Base-by-base conservation (phyloP, 2,113 vertebrate genomes). In the Cynocephalus volans region DNA sequence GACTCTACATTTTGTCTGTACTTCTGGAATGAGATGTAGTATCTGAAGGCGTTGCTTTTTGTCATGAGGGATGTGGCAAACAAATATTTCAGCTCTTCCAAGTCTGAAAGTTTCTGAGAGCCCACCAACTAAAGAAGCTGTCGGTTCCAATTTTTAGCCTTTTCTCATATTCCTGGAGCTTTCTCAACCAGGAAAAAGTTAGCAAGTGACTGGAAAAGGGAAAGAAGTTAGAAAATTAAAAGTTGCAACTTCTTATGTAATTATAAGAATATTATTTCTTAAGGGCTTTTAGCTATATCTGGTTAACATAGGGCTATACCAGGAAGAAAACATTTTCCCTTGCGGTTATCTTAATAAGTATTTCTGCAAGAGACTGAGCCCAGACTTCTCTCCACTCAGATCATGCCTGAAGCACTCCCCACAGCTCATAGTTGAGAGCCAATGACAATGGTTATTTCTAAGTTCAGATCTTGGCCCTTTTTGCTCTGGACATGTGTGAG, bases 281-380 rank as follows among this genome's bases (percentile, higher is more conserved):
- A 5, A 75, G 79, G 33, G 1, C 1, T 64, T 60, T 84, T 52
- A 26, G 58, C 41, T 48, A 5, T 28, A 45, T n/a, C 50, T 58
- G 56, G 52, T 88, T 82, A 64, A 50, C 14, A 45, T 0, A n/a
- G 52, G 26, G 33, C 31, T 87, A 23, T 64, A 3, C 17, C 33
- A 41, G 18, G 50, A 64, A 93, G 86, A 72, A 91, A 87, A 72
- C 0, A 15, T 26, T 64, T 88, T 52, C 62, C 88, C 84, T 60
- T 45, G 60, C 80, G 90, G 81, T 72, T 60, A 88, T 92, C 79
- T 92, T 93, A 69, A 90, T 84, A 90, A 72, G 60, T 95, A 92
- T 95, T 97, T 88, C 96, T 88, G 76, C 86, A 90, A 65, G 87
- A 92, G 36, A 93, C 81, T 7, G n/a, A 86, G 36, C 17, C 52